Evolutionary conservation across 92 coral and sea anemone species (phyloP).

Genomic region (Palythoa heliodiscus): DNA sequence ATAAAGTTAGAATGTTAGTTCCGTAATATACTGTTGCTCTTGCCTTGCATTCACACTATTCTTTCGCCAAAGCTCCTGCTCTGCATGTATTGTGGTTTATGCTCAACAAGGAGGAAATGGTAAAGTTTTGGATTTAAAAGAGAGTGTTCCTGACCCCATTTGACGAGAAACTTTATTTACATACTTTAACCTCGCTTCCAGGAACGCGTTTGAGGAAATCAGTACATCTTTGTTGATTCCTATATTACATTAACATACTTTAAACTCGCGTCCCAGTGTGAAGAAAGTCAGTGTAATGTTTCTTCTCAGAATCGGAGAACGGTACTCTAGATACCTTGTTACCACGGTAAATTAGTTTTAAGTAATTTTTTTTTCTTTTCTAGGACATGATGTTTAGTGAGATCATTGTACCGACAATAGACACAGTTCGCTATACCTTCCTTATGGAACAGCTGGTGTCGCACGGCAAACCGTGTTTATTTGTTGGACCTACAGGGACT

Average conservation of each 20-base stretch:
- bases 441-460: slow-evolving; percentile 90
- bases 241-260: too few relatives aligned
- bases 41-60: background rate
- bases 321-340: too few relatives aligned
- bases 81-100: background rate
- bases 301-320: too few relatives aligned
- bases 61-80: background rate
- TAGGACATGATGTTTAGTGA: slow-evolving; percentile 99
- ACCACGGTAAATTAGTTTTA: too few relatives aligned
- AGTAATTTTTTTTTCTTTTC: background rate
- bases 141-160: too few relatives aligned
- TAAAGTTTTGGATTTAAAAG: background rate
- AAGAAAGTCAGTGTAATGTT: too few relatives aligned
- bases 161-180: too few relatives aligned
- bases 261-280: too few relatives aligned
- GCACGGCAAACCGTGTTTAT: slow-evolving; percentile 91
- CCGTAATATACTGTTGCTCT: background rate
- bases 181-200: too few relatives aligned
- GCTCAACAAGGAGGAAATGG: background rate
- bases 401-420: slow-evolving; percentile 96
- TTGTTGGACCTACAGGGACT: slow-evolving; percentile 99
- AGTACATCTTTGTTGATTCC: too few relatives aligned
- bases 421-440: slow-evolving; percentile 96
- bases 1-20: background rate
- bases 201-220: too few relatives aligned